Evolutionary conservation across 2,888 invertebrate species (phyloP), one percentile per base, ranked within the genome.

Genomic region (Carcina quercana): DNA sequence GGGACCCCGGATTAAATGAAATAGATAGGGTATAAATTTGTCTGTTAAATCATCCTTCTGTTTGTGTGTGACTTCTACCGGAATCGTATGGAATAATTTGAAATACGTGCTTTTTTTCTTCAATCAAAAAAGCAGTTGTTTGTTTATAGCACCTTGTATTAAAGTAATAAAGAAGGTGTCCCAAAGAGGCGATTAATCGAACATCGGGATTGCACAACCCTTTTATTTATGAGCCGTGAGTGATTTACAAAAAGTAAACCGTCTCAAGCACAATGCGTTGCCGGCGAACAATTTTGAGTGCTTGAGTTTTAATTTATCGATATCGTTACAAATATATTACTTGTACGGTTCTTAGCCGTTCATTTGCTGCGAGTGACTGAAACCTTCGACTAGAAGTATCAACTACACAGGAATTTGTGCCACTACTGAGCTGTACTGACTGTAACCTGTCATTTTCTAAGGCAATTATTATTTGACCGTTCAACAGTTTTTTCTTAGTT

Each of bases 351-450:
- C 38, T 38, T 43, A 45, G 42, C 45, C 29, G 38, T 34, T 42
- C 38, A 35, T 49, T 47, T 47, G 47, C 43, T 41, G 35, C 38
- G 35, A 49, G 43, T 59, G 54, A 63, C 59, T 53, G 53, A 50
- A 56, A 55, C 43, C 48, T 43, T 38, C 39, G 37, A 29, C 34
- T 24, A 30, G 26, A 21, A 29, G 34, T 35, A 35, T 29, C 27
- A 35, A 37, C 32, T 30, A 26, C 43, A 41, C 50, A 59, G 65
- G 62, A 59, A 61, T 56, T 50, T 48, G n/a, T n/a, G n/a, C n/a
- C n/a, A n/a, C n/a, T n/a, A n/a, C n/a, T n/a, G n/a, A n/a, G n/a
- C n/a, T n/a, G n/a, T n/a, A n/a, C n/a, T n/a, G n/a, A n/a, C n/a
- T n/a, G n/a, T n/a, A n/a, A n/a, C n/a, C n/a, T n/a, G n/a, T n/a